Percentiles rank a stretch among this genome's conserved stretches.
Evolutionary conservation across 2,113 vertebrate species (phyloP).

Genomic region (Petaurus breviceps): DNA sequence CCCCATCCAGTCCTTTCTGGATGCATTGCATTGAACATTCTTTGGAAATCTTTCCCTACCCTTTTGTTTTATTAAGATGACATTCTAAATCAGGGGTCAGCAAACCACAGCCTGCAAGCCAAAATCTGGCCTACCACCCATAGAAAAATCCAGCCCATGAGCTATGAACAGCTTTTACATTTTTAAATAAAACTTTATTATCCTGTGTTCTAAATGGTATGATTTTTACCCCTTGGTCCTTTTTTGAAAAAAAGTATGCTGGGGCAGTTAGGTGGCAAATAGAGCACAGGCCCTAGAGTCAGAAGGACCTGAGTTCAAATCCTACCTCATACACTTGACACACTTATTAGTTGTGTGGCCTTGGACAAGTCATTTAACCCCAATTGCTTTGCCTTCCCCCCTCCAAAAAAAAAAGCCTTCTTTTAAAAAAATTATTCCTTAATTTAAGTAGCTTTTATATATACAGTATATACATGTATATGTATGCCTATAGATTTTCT

Average conservation of each 20-base stretch:
- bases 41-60: constrained; percentile 40
- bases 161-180: neutral
- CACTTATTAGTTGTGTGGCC: too few relatives aligned
- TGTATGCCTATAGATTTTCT: constrained; percentile 37
- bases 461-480: neutral
- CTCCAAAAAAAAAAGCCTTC: too few relatives aligned
- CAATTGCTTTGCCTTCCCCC: too few relatives aligned
- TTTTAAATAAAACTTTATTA: neutral
- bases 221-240: constrained; percentile 22
- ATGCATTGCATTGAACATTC: neutral
- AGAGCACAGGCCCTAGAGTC: too few relatives aligned
- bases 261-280: too few relatives aligned
- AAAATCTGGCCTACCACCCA: neutral
- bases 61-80: constrained; percentile 20
- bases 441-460: constrained; percentile 30
- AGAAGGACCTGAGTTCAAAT: too few relatives aligned
- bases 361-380: too few relatives aligned
- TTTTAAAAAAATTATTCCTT: constrained; percentile 3
- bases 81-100: constrained; percentile 12
- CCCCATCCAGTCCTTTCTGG: neutral
- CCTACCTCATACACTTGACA: too few relatives aligned
- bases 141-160: neutral
- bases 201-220: constrained; percentile 16
- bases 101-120: neutral
- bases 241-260: neutral